Base-by-base conservation (phyloP, 2,888 invertebrate genomes). In the Tachina grossa region DNA sequence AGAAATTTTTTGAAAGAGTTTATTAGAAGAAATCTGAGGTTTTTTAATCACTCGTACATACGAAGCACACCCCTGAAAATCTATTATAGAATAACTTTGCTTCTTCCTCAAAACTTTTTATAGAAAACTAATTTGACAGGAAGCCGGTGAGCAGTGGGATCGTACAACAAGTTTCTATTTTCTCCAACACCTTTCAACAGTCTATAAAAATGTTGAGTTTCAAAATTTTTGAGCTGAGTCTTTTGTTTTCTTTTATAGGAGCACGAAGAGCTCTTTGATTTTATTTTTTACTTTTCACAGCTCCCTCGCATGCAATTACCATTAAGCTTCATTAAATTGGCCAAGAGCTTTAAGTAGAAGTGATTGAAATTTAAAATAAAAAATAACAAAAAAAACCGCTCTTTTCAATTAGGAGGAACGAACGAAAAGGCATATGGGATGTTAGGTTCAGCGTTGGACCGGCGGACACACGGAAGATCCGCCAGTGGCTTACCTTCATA, bases 401-500 rank as follows among this genome's bases (percentile, higher is more conserved):
- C 14, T 47, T 14, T 14, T 49, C 41, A 41, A 41, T 77, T 66
- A 41, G 47, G 39, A 66, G 39, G 47, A 14, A 53, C 2, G n/a
- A 19, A 39, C 53, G n/a, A 63, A 53, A 41, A 51, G 57, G n/a
- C 10, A 41, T 41, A 13, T n/a, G n/a, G 14, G n/a, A 14, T 55
- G 22, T 11, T 1, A 4, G 51, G 19, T 49, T 3, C 9, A 22
- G 11, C 55, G 31, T 16, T 8, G 51, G 39, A 31, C 31, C 31
- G 4, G 11, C 14, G 9, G 55, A 53, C 16, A 43, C 14, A n/a
- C n/a, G n/a, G 59, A 4, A 76, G 47, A 76, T 72, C 72, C 65
- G 66, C 77, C 59, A 66, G 72, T 63, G 47, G 66, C 84, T 87
- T 87, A 87, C 86, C 86, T 87, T 84, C 82, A 84, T 84, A 66